Percentiles rank a stretch among this genome's conserved stretches.
phyloP scores from a whole-genome alignment of 2,113 vertebrate species.

The Burhinus bistriatus region DNA sequence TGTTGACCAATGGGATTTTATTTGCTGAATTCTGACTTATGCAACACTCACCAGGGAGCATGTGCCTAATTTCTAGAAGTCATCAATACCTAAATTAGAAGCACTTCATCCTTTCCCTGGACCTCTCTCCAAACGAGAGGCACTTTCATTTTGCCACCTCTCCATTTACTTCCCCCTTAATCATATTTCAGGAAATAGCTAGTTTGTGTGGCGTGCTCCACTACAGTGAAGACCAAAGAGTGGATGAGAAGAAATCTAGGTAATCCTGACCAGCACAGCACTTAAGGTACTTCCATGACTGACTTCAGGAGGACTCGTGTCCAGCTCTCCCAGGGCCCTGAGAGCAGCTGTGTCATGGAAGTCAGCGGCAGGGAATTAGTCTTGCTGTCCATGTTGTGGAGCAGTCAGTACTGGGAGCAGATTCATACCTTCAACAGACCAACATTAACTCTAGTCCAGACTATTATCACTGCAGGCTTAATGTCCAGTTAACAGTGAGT shows the following conservation, averaged over 20 bases:
- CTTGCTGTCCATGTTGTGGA: neutral
- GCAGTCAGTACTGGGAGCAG: neutral
- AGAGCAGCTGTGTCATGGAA: neutral
- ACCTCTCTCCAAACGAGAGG: neutral
- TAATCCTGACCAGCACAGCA: neutral
- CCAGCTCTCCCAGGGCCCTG: neutral
- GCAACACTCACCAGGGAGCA: neutral
- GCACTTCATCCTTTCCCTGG: neutral
- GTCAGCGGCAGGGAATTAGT: neutral
- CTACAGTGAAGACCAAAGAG: neutral
- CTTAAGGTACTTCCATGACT: neutral
- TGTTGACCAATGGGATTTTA: neutral
- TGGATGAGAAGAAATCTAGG: neutral
- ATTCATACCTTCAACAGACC: neutral
- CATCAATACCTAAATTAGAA: neutral
- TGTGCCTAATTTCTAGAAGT: neutral
- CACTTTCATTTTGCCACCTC: neutral
- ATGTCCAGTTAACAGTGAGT: neutral
- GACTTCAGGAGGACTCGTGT: neutral
- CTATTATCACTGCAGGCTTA: neutral
- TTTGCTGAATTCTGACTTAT: neutral
- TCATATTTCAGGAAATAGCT: constrained; percentile 4
- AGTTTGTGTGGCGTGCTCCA: neutral
- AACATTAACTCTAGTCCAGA: neutral
- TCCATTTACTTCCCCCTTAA: neutral